These are phyloP conservation scores for Ochlodes sylvanus DNA, from an alignment of 2,888 invertebrate genomes.

Conservation along the genomic window DNA sequence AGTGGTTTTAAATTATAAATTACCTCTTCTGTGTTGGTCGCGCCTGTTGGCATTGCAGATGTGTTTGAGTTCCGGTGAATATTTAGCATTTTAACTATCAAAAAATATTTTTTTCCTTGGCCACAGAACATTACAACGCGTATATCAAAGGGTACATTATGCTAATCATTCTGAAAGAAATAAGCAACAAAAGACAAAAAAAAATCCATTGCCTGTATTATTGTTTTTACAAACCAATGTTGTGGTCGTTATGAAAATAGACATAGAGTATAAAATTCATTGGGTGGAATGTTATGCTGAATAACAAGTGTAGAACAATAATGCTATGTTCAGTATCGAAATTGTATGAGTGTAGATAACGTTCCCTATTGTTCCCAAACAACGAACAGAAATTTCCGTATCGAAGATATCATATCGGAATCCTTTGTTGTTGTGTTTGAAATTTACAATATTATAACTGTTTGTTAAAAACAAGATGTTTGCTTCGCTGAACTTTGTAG, in stretches of 20 bases:
- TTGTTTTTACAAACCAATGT: neutral
- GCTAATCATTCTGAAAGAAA: slow-evolving; percentile 6
- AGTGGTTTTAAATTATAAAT: too few species aligned
- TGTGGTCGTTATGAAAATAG: neutral
- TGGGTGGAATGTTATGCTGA: neutral
- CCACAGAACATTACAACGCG: neutral
- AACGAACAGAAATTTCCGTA: slow-evolving; percentile 32
- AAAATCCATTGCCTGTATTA: neutral
- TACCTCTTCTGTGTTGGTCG: too few species aligned
- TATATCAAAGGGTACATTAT: neutral
- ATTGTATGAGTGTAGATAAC: slow-evolving; percentile 32
- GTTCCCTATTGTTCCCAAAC: slow-evolving; percentile 24
- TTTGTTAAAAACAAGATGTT: slow-evolving; percentile 2
- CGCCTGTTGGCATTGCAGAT: too few species aligned
- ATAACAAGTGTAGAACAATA: slow-evolving; percentile 21
- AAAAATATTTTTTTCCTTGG: neutral
- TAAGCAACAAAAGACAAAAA: slow-evolving; percentile 1
- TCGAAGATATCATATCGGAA: slow-evolving; percentile 26
- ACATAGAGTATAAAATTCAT: neutral
- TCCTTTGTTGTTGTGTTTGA: slow-evolving; percentile 29
- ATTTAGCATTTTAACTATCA: too few species aligned
- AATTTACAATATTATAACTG: slow-evolving; percentile 24
- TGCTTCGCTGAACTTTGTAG: neutral
- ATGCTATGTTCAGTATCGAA: slow-evolving; percentile 28
- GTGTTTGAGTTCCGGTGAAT: too few species aligned